phyloP scores from a whole-genome alignment of 2,113 vertebrate genomes.

The Thomomys bottae region DNA sequence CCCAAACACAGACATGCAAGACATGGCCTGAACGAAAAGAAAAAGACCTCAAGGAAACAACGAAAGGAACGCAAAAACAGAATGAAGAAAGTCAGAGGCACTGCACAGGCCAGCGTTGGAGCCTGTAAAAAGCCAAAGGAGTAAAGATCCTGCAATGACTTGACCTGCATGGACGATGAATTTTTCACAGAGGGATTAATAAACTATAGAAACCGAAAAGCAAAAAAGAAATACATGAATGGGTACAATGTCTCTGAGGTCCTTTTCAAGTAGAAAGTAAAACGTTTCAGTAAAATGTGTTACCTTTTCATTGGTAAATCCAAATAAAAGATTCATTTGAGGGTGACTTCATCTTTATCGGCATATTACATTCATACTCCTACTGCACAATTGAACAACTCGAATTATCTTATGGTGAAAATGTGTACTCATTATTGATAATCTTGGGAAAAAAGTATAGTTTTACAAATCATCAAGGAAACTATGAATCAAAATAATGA shows the following conservation, averaged over 20 bases:
- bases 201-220: too few relatives aligned
- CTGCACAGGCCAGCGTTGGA: too few relatives aligned
- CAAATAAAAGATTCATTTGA: not conserved
- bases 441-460: not conserved
- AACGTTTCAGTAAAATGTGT: not conserved
- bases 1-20: too few relatives aligned
- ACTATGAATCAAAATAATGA: not conserved
- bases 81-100: too few relatives aligned
- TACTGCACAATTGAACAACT: not conserved
- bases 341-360: not conserved
- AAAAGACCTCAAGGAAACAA: too few relatives aligned
- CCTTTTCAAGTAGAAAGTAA: not conserved
- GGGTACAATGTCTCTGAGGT: not conserved
- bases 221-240: not conserved
- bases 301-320: not conserved
- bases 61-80: too few relatives aligned
- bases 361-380: not conserved
- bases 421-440: not conserved
- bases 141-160: too few relatives aligned
- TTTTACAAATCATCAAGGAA: conserved; percentile 14
- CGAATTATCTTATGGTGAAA: not conserved
- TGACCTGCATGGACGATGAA: too few relatives aligned
- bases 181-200: too few relatives aligned
- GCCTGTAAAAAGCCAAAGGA: too few relatives aligned
- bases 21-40: too few relatives aligned